A percentile compares a stretch with the other conserved stretches of the same genome.
These are phyloP conservation scores for Nilaparvata lugens DNA, from an alignment of 1,140 invertebrate genomes.

Conservation along the genomic window DNA sequence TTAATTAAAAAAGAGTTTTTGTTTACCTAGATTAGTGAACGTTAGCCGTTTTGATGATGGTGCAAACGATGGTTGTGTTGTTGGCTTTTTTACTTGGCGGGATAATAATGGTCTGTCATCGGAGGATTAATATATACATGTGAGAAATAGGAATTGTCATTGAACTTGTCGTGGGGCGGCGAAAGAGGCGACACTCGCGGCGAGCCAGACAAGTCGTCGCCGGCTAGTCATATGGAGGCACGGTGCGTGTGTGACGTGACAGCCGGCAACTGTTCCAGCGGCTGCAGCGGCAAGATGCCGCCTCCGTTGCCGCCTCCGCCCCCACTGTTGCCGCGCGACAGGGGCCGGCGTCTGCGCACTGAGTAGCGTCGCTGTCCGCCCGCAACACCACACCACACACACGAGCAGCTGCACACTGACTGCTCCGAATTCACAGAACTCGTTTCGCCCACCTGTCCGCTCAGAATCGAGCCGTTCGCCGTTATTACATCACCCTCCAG, in stretches of 20 bases:
- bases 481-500: conserved; percentile 93
- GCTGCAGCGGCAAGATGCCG: conserved; percentile 36
- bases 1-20: not conserved
- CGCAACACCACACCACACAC: conserved; percentile 50
- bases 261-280: conserved; percentile 36
- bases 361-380: conserved; percentile 21
- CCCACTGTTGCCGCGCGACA: conserved; percentile 41
- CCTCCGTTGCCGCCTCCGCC: not conserved
- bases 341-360: not conserved
- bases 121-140: not conserved
- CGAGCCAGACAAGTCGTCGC: not conserved
- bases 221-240: conserved; percentile 45
- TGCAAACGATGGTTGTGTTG: not conserved
- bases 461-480: conserved; percentile 72
- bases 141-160: not conserved
- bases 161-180: not conserved
- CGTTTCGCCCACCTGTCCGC: conserved; percentile 48
- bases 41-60: not conserved
- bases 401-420: conserved; percentile 76
- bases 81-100: no score
- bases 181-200: not conserved
- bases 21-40: not conserved
- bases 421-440: conserved; percentile 53
- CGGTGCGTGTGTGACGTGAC: conserved; percentile 32
- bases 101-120: not conserved